Evolutionary conservation across 1,140 invertebrate species (phyloP), one percentile per base, ranked within the genome.

Genomic region (Danaus melanippus): DNA sequence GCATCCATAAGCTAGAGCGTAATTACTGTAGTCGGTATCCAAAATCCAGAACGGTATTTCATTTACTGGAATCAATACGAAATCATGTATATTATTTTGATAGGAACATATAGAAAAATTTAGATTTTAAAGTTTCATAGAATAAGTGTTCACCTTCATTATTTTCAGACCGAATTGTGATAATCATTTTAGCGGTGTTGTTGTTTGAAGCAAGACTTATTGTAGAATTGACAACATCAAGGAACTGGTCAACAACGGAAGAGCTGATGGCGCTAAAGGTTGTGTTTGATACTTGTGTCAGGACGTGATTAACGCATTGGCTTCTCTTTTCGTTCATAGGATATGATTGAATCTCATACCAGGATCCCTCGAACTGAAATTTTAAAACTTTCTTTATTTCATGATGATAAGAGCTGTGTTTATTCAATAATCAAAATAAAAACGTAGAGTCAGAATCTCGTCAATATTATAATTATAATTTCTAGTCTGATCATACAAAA

Each of bases 1-100:
- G 45, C 81, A 84, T 49, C 67, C 66, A 46, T 84, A 84, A 0
- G 78, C 81, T 21, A 84, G 57, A 5, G 77, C 74, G 41, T 76
- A 82, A 11, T 62, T 59, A 3, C 43, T 41, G 32, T 84, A 84
- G 42, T 79, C 68, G 0, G 73, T 78, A 17, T 12, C 50, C 46
- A 84, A 46, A 7, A 84, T 69, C 76, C 75, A 84, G 40, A 64
- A 79, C 1, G 69, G 69, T 8, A 77, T 66, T 15, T 57, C 50
- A 9, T 67, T 64, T 11, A 15, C 72, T 79, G 58, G 53, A 70
- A 74, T 45, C 44, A 53, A 54, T 46, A 53, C 47, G 56, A 12
- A 8, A 32, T 32, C 21, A 8, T 21, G 5, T 21, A 21, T 32
- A 32, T 4, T 32, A 32, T 32, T 32, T 32, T 32, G 4, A 32